Evolutionary conservation across 2,797 vertebrate genomes (phyloP).

Genomic region (Anabacerthia variegaticeps): DNA sequence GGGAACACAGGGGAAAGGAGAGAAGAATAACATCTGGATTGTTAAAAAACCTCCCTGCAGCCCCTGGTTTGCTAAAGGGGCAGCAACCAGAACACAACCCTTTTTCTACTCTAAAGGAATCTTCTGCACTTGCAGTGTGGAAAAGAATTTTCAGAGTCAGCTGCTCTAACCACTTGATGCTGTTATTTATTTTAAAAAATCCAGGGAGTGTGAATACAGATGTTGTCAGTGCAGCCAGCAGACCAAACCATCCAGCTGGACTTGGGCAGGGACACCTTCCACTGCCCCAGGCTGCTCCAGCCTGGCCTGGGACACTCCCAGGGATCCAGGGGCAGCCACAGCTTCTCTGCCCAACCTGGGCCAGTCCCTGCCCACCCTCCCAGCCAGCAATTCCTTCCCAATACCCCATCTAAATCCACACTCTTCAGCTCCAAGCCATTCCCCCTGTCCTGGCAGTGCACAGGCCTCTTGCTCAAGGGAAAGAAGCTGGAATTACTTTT

Average conservation of each 20-base stretch:
- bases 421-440: background rate
- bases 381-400: background rate
- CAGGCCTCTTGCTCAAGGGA: background rate
- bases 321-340: background rate
- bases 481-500: background rate
- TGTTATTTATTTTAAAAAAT: background rate
- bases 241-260: background rate
- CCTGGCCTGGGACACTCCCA: background rate
- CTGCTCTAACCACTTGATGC: background rate
- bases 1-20: background rate
- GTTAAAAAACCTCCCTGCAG: background rate
- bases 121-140: background rate
- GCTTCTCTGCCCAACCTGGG: background rate
- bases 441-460: background rate
- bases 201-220: background rate
- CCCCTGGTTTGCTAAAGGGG: background rate
- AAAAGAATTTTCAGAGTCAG: background rate
- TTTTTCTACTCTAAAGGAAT: background rate
- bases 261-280: background rate
- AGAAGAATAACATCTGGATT: background rate
- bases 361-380: background rate
- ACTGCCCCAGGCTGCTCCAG: background rate
- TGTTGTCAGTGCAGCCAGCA: background rate
- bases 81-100: background rate
- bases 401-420: background rate